phyloP scores from a whole-genome alignment of 1,140 invertebrate species.

The Hirudo medicinalis region DNA sequence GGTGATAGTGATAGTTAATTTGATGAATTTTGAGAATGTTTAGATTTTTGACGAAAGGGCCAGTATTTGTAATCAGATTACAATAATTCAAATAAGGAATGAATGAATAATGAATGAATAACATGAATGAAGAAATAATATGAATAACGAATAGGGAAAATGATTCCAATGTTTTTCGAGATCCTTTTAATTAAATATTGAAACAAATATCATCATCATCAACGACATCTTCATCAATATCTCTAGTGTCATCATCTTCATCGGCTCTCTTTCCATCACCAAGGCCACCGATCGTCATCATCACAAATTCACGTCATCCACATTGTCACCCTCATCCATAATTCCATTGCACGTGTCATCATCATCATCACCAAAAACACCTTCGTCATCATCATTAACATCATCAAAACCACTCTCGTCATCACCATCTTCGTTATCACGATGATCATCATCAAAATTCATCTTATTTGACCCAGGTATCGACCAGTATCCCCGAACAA shows the following conservation, averaged over 20 bases:
- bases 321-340: not conserved
- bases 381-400: not conserved
- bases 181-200: too few species aligned
- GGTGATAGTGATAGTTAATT: too few species aligned
- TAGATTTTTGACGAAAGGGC: too few species aligned
- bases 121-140: too few species aligned
- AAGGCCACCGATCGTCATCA: too few species aligned
- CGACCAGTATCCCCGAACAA: not conserved
- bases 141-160: too few species aligned
- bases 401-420: not conserved
- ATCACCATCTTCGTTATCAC: not conserved
- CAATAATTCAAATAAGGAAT: too few species aligned
- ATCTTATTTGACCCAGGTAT: not conserved
- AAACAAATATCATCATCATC: constrained; percentile 7
- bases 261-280: not conserved
- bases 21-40: too few species aligned
- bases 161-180: too few species aligned
- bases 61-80: too few species aligned
- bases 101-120: too few species aligned
- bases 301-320: not conserved
- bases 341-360: not conserved
- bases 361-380: not conserved
- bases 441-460: too few species aligned
- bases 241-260: not conserved
- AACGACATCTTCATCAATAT: not conserved